These are phyloP conservation scores for Spongia lamella DNA, from an alignment of 37 sponge, comb jelly and placozoan genomes.

Conservation along the genomic window DNA sequence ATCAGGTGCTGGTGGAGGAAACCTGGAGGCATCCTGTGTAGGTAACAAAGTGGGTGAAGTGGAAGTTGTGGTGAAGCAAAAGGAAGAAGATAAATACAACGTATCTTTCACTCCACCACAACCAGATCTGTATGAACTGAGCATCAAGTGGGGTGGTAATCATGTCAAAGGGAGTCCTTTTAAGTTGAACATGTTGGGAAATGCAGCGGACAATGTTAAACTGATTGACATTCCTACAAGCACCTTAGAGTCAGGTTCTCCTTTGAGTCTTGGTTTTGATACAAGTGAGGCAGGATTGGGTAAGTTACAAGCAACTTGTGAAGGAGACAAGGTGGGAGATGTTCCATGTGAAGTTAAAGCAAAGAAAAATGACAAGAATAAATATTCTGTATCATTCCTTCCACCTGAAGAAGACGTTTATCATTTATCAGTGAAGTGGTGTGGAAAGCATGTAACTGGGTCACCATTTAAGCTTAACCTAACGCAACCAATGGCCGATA, in stretches of 20 bases:
- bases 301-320: conserved; percentile 39
- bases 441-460: conserved; percentile 27
- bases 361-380: background rate
- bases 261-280: conserved; percentile 28
- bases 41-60: conserved; percentile 37
- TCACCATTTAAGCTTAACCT: conserved; percentile 68
- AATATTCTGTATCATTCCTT: background rate
- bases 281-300: conserved; percentile 50
- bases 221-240: background rate
- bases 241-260: conserved; percentile 20
- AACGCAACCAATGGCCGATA: conserved; percentile 44
- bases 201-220: no score
- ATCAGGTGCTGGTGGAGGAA: conserved; percentile 58
- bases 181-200: conserved; percentile 19
- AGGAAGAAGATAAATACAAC: conserved; percentile 30
- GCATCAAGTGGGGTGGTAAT: conserved; percentile 42
- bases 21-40: conserved; percentile 23
- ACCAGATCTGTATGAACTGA: conserved; percentile 47
- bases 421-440: conserved; percentile 35
- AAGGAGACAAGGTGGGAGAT: conserved; percentile 30
- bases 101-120: conserved; percentile 23
- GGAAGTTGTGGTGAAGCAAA: conserved; percentile 22
- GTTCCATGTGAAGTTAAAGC: conserved; percentile 24
- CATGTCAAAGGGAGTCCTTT: conserved; percentile 64
- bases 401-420: conserved; percentile 5